Base-by-base conservation (phyloP, 1,140 invertebrate species). In the Dinothrombium tinctorium region DNA sequence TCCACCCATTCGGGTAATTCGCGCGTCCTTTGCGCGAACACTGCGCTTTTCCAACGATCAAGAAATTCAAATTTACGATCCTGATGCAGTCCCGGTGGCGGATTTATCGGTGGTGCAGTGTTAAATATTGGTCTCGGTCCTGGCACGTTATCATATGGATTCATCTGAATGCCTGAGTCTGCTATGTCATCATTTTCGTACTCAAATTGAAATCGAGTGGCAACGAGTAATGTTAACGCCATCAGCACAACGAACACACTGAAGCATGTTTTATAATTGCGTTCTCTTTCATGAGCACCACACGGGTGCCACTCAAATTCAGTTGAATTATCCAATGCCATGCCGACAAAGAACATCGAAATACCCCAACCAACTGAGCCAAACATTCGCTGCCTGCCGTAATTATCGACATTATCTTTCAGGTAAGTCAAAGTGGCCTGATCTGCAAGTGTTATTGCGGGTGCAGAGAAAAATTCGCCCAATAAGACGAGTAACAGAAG, bases 261-360 rank as follows among this genome's bases (percentile, higher is more conserved):
- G 59, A 98, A 99, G 59, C 90, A 98, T 33, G 95, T 84, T 3
- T 84, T 92, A 58, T 99, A 99, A 57, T 96, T 96, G 53, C 92
- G 86, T 55, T 94, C 87, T 54, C 73, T 72, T 41, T 72, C 69
- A 48, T 81, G 74, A 2, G 79, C 76, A 1, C 72, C 74, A 54
- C 90, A 96, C 0, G 87, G 87, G 60, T 84, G 79, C 41, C 63
- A 56, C 69, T 79, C 63, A 78, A 98, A 51, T 66, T 75, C 47
- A 69, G 92, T 56, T 0, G 87, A 90, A 55, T 94, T 84, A 62
- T 98, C 92, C 29, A 98, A 62, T n/a, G 83, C 89, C 33, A 62
- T 89, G 26, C 90, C 90, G 33, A 96, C 83, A 54, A 96, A 79
- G 57, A 98, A 95, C 90, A 98, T 98, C 9, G 89, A 78, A 43